Evolutionary conservation across 2,797 vertebrate species (phyloP).

Genomic region (Mionectes olivaceus): DNA sequence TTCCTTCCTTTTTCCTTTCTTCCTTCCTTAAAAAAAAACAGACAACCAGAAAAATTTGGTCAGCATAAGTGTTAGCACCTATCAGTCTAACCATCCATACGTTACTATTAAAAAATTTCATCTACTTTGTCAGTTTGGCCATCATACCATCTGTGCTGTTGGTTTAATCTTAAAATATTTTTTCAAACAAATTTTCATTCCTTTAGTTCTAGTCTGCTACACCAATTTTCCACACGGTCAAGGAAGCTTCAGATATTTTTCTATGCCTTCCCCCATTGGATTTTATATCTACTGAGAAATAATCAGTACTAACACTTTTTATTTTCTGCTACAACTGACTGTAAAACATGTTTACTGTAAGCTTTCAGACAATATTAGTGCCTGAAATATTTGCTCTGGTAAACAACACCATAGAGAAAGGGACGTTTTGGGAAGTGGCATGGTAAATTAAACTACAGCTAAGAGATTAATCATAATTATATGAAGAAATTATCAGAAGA

Average conservation of each 20-base stretch:
- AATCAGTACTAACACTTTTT: background rate
- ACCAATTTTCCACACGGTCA: background rate
- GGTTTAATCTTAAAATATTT: background rate
- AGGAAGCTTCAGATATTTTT: background rate
- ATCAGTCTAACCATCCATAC: background rate
- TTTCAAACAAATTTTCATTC: background rate
- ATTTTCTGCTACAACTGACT: conserved; percentile 55
- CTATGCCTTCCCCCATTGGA: background rate
- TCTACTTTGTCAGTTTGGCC: background rate
- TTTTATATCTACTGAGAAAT: background rate
- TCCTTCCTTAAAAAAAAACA: no score
- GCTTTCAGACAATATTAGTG: conserved; percentile 56
- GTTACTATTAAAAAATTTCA: background rate
- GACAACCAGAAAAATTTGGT: background rate
- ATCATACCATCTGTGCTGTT: background rate
- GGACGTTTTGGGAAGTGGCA: conserved; percentile 63
- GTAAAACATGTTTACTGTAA: conserved; percentile 72
- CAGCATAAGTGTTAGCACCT: background rate
- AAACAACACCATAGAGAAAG: conserved; percentile 66
- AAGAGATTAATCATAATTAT: conserved; percentile 39
- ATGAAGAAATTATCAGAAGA: conserved; percentile 44
- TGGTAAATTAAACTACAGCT: conserved; percentile 57
- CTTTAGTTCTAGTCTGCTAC: background rate
- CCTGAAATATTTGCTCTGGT: conserved; percentile 56
- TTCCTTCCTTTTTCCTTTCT: rapidly evolving